Base-by-base conservation (phyloP, 2,797 vertebrate genomes). In the Oreortyx pictus region DNA sequence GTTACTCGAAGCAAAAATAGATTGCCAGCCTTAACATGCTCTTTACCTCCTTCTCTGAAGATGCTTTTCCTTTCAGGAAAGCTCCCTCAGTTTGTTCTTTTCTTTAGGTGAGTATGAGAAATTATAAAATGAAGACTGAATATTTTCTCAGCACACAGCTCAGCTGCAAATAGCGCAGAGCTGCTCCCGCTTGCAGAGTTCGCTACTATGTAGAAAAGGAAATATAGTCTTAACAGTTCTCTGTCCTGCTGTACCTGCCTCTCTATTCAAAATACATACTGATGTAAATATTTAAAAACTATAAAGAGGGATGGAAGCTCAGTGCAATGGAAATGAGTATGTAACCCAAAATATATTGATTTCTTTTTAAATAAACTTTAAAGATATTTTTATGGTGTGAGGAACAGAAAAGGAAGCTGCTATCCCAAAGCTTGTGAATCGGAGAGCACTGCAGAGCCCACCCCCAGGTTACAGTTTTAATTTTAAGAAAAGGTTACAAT, bases 401-500 rank as follows among this genome's bases (percentile, higher is more conserved):
- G 46, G 25, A 82, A n/a, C 35, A 73, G 44, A 11, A 81, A 72
- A 79, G 27, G 15, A 92, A 64, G 19, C 59, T 76, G 31, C 43
- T 89, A 54, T 33, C 64, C 61, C 41, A 79, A 70, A 79, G 39
- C 66, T 39, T 1, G 0, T 35, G 23, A 1, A 3, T 25, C 35
- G 41, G 75, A 80, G 47, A 6, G 0, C 14, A 22, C 25, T n/a
- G 50, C 39, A 19, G 27, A 81, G 54, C 37, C 9, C 1, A 47
- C 31, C 73, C 47, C 41, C 7, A 2, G 7, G 64, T 81, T 91
- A 84, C 82, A 2, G 1, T n/a, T 90, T 94, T 86, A 95, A 95
- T 95, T 93, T 71, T 80, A 54, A 91, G 85, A 89, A 96, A 96
- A 95, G 92, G 93, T 92, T 93, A 94, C 67, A 61, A 15, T 37